Conservation (phyloP, 2,888 invertebrate species). For the Ophion obscuratus region DNA sequence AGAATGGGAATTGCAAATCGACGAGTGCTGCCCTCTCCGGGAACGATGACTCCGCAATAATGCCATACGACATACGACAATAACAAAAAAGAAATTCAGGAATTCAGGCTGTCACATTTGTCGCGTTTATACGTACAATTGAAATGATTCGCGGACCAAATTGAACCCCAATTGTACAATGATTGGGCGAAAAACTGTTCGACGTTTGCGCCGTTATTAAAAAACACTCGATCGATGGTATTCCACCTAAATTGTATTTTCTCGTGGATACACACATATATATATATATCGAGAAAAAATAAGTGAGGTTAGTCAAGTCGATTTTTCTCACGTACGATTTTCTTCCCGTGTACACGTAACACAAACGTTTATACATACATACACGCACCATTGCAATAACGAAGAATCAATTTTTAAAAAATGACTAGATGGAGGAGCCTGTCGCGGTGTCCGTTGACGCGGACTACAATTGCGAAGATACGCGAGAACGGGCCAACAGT, state of each 20-base stretch:
- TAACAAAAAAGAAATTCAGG: neutral
- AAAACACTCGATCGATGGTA: neutral
- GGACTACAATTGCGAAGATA: conserved; percentile 81
- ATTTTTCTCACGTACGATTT: neutral
- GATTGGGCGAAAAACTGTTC: neutral
- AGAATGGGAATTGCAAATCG: neutral
- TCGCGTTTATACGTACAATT: neutral
- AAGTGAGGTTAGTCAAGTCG: neutral
- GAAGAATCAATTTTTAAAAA: neutral
- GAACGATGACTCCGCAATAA: neutral
- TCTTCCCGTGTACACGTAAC: neutral
- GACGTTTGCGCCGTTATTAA: neutral
- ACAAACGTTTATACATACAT: neutral
- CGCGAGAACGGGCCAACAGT: conserved; percentile 84
- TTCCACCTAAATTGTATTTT: neutral
- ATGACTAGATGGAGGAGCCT: conserved; percentile 58
- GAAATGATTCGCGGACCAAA: neutral
- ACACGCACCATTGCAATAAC: too few species aligned
- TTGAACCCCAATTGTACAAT: neutral
- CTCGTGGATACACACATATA: neutral
- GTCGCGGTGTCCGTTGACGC: conserved; percentile 56
- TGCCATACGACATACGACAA: neutral
- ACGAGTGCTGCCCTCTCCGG: neutral
- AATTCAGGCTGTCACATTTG: conserved; percentile 1
- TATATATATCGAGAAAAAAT: neutral